phyloP scores from a whole-genome alignment of 2,113 vertebrate species.

The Notarius quadriscutis region DNA sequence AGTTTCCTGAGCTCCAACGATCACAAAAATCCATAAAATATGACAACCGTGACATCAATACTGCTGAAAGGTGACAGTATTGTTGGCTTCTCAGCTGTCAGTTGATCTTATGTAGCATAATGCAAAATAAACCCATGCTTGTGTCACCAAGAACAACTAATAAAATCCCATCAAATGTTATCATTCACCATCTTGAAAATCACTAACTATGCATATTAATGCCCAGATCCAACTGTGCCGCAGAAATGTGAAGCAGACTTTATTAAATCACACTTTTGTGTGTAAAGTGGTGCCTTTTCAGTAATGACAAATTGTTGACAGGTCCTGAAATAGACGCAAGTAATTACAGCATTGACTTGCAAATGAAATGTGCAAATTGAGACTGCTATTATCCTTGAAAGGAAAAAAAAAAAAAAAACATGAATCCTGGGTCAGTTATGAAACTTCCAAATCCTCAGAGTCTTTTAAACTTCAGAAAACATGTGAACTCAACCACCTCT shows the following conservation, averaged over 20 bases:
- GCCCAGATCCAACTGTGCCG: neutral
- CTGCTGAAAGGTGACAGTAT: neutral
- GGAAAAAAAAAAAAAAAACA: constrained; percentile 13
- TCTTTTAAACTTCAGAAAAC: constrained; percentile 37
- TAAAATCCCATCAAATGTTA: neutral
- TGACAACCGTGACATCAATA: neutral
- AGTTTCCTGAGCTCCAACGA: neutral
- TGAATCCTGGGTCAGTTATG: neutral
- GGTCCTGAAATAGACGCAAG: constrained; percentile 12
- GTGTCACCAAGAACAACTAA: neutral
- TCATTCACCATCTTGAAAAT: neutral
- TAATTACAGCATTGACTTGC: constrained; percentile 27
- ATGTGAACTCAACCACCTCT: neutral
- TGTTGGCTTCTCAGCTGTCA: neutral
- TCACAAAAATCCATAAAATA: neutral
- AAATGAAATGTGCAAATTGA: neutral
- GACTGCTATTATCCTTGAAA: too few species aligned
- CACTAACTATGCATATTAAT: neutral
- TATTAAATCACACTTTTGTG: neutral
- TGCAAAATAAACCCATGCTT: neutral
- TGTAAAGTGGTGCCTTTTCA: neutral
- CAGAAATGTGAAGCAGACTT: neutral
- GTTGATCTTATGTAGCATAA: neutral
- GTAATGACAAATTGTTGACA: constrained; percentile 32
- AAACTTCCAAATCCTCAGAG: neutral